Conservation (phyloP, 2,888 invertebrate genomes). For the Andrena minutula region DNA sequence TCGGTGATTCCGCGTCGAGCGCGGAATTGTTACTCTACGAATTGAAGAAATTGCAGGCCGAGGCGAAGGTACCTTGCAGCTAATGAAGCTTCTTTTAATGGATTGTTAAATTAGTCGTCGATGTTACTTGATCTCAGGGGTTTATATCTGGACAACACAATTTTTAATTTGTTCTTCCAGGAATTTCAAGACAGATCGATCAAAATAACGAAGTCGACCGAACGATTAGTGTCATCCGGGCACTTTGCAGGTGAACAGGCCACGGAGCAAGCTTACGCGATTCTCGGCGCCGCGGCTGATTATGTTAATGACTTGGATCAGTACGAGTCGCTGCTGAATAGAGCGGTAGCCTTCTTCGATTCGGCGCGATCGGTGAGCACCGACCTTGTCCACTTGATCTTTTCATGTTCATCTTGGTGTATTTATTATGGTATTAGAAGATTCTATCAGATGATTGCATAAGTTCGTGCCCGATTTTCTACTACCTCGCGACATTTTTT, state of each 20-base stretch:
- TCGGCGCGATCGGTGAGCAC: conserved; percentile 88
- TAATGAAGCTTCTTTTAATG: neutral
- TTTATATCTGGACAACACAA: neutral
- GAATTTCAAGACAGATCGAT: conserved; percentile 91
- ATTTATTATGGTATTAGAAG: neutral
- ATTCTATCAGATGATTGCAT: too few relatives aligned
- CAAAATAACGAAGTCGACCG: conserved; percentile 92
- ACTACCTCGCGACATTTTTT: too few relatives aligned
- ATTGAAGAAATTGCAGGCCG: conserved; percentile 89
- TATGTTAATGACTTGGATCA: conserved; percentile 90
- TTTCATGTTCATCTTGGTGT: neutral
- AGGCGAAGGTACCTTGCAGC: conserved; percentile 87
- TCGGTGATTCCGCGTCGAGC: conserved; percentile 91
- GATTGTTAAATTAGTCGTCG: neutral
- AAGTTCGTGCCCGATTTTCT: too few relatives aligned
- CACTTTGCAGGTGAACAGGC: conserved; percentile 90
- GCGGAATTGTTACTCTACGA: conserved; percentile 89
- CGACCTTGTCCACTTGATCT: conserved; percentile 21
- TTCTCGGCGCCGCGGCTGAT: conserved; percentile 89
- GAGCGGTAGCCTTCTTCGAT: conserved; percentile 90
- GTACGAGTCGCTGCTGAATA: conserved; percentile 88
- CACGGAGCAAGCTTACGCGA: conserved; percentile 88
- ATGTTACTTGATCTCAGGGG: neutral
- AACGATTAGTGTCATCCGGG: conserved; percentile 90
- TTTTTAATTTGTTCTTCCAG: conserved; percentile 76